These are phyloP conservation scores for Cordilura impudica DNA, from an alignment of 2,888 invertebrate species.

Conservation along the genomic window DNA sequence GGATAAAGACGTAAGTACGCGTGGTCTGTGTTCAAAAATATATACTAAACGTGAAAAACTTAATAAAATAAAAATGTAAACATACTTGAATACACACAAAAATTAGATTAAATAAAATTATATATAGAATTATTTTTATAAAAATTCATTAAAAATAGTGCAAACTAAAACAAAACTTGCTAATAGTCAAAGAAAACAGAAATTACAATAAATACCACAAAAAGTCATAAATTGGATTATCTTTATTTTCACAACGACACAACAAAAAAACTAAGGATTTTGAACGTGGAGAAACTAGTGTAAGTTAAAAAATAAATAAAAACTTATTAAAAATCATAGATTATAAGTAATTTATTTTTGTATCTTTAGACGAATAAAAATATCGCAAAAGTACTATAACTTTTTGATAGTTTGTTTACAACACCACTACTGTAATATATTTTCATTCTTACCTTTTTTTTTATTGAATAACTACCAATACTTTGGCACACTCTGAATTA, in stretches of 20 bases:
- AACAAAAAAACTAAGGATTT: conserved; percentile 26
- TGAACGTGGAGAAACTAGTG: conserved; percentile 9
- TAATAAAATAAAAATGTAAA: not conserved
- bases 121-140: not conserved
- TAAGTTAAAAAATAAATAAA: too few species aligned
- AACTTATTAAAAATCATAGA: not conserved
- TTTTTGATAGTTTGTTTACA: conserved; percentile 23
- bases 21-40: conserved; percentile 20
- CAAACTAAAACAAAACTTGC: conserved; percentile 12
- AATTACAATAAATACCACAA: conserved; percentile 9
- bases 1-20: conserved; percentile 63
- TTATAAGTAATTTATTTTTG: not conserved
- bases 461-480: not conserved
- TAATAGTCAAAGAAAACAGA: conserved; percentile 1
- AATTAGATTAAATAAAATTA: not conserved
- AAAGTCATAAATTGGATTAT: conserved; percentile 44
- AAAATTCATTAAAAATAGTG: conserved; percentile 14
- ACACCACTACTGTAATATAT: too few species aligned
- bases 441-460: not conserved
- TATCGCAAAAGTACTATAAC: too few species aligned
- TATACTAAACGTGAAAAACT: conserved; percentile 63
- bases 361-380: not conserved
- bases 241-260: conserved; percentile 4
- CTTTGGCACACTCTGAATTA: not conserved
- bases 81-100: conserved; percentile 2